These are phyloP conservation scores for Pangasius krempfi DNA, from an alignment of 2,797 vertebrate genomes.

Conservation along the genomic window DNA sequence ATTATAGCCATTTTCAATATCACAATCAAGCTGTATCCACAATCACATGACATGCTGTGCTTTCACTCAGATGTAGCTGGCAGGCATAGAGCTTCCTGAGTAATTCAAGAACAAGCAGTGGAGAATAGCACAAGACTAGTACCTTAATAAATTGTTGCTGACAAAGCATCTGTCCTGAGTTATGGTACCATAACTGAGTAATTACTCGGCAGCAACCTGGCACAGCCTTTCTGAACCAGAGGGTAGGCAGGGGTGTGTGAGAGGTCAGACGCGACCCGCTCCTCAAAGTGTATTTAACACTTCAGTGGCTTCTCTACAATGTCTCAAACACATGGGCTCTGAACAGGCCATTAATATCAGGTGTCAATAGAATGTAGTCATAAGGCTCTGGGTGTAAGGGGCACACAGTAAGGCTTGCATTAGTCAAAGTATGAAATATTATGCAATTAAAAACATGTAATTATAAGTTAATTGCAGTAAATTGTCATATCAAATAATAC, in stretches of 20 bases:
- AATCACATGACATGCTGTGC: slow-evolving; percentile 64
- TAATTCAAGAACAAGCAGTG: slow-evolving; percentile 64
- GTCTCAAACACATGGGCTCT: slow-evolving; percentile 2
- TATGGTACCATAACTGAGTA: slow-evolving; percentile 55
- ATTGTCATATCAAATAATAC: background rate
- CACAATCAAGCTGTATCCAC: slow-evolving; percentile 62
- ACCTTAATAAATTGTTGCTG: slow-evolving; percentile 67
- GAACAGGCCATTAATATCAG: background rate
- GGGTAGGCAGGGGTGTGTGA: slow-evolving; percentile 55
- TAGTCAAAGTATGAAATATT: background rate
- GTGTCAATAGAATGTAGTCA: slow-evolving; percentile 6
- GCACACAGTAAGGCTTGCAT: background rate
- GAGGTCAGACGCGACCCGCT: slow-evolving; percentile 60
- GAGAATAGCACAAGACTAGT: slow-evolving; percentile 53
- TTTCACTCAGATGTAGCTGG: slow-evolving; percentile 60
- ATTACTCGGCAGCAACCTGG: slow-evolving; percentile 54
- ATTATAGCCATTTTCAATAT: slow-evolving; percentile 69
- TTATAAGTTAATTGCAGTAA: background rate
- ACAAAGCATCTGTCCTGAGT: slow-evolving; percentile 74
- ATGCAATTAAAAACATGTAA: background rate
- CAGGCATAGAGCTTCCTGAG: slow-evolving; percentile 58
- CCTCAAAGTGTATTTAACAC: slow-evolving; percentile 58
- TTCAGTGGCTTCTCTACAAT: slow-evolving; percentile 37
- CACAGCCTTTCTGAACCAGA: slow-evolving; percentile 57
- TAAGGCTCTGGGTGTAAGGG: background rate